Percentiles rank a stretch among this genome's conserved stretches.
phyloP scores from a whole-genome alignment of 2,797 vertebrate genomes.

The Myripristis jacobus region DNA sequence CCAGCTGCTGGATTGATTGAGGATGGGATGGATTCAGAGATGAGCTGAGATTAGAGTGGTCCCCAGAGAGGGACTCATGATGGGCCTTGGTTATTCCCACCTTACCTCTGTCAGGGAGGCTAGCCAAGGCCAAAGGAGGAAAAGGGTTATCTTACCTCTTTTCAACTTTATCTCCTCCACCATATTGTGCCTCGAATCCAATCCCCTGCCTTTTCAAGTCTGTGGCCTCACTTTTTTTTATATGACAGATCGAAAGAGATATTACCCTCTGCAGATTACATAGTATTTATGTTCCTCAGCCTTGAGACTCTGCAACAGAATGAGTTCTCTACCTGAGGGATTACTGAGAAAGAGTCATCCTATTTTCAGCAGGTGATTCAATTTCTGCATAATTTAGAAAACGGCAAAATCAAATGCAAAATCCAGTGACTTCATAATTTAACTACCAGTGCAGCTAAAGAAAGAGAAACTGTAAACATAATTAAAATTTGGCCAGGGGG shows the following conservation, averaged over 20 bases:
- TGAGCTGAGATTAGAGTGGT: constrained; percentile 37
- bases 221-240: constrained; percentile 48
- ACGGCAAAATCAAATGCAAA: background rate
- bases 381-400: constrained; percentile 16
- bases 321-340: constrained; percentile 45
- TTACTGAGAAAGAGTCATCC: constrained; percentile 45
- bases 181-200: constrained; percentile 66
- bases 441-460: constrained; percentile 30
- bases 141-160: constrained; percentile 58
- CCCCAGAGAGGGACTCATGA: constrained; percentile 45
- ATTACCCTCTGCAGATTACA: constrained; percentile 34
- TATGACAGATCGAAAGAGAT: constrained; percentile 60
- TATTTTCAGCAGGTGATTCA: constrained; percentile 53
- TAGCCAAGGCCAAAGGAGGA: constrained; percentile 34
- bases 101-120: constrained; percentile 40
- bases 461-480: constrained; percentile 43
- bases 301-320: background rate
- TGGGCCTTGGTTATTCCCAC: constrained; percentile 35
- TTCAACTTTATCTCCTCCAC: constrained; percentile 69
- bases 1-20: constrained; percentile 12
- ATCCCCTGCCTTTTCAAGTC: constrained; percentile 61
- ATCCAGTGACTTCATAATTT: constrained; percentile 21
- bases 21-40: background rate
- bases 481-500: constrained; percentile 48
- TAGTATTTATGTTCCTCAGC: constrained; percentile 6